Evolutionary conservation across 2,888 invertebrate genomes (phyloP).

Genomic region (Cosmopolites sordidus): DNA sequence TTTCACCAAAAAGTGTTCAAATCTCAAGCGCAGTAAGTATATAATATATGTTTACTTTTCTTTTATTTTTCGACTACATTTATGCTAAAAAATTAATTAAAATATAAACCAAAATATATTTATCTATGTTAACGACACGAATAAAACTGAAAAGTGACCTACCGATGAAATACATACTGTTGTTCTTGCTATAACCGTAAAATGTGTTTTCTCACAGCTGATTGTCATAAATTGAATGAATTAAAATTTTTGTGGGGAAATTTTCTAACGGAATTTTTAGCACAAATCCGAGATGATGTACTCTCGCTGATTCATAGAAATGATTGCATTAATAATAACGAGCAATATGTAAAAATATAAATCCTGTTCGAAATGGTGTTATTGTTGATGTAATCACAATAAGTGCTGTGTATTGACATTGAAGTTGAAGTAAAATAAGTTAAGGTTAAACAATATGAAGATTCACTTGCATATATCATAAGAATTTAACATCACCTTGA

Average conservation of each 20-base stretch:
- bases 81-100: no score
- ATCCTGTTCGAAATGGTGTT: no score
- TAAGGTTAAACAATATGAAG: no score
- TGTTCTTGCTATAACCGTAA: conserved; percentile 7
- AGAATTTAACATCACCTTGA: no score
- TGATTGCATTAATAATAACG: not conserved
- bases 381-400: no score
- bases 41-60: no score
- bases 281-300: not conserved
- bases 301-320: not conserved
- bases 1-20: conserved; percentile 17
- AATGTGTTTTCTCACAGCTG: conserved; percentile 3
- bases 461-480: no score
- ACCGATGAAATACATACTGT: not conserved
- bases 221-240: conserved; percentile 1
- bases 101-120: no score
- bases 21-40: conserved; percentile 27
- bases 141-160: conserved; percentile 12
- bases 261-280: conserved; percentile 3
- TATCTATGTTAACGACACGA: conserved; percentile 13
- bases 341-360: no score
- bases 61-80: not conserved
- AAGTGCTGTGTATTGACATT: no score
- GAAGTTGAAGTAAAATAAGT: no score
- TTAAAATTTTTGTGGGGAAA: conserved; percentile 7